Base-by-base conservation (phyloP, 2,888 invertebrate species). In the Margaritifera margaritifera region DNA sequence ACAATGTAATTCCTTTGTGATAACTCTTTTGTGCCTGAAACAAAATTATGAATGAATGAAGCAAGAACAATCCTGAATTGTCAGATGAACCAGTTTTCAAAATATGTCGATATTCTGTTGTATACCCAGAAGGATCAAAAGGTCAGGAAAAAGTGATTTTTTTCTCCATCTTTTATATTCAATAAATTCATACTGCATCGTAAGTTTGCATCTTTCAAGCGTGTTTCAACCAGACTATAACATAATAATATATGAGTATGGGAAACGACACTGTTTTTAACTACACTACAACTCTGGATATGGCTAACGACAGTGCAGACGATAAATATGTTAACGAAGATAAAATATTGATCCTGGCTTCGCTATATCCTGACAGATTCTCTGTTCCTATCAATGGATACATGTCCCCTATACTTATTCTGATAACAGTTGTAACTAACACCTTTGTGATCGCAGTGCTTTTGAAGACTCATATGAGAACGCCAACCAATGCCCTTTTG, bases 401-500 rank as follows among this genome's bases (percentile, higher is more conserved):
- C 91, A 92, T 94, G 79, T 94, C 96, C 86, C 97, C 97, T 1
- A 93, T 96, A 83, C 92, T 98, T 54, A 92, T 97, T 20, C 92
- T 96, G 31, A 92, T 96, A 50, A 97, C 97, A 0, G 94, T 95
- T n/a, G 92, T 96, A 4, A 95, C 96, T 60, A 98, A 98, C 91
- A 94, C 96, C 0, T 91, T 97, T 15, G 96, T 98, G 77, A 96
- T 97, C 20, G 93, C 97, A 53, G 97, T 98, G 0, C 92, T 98
- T 52, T 94, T 95, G 69, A 95, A 96, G 80, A 92, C 94, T 53
- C 96, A 97, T 90, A 97, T 98, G 97, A 90, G 95, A 50, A 95
- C 95, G 0, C 96, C 97, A 0, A 97, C 97, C 6, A 97, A 97
- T 90, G 93, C 94, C n/a, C 95, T 97, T 1, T 92, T 97, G 4